Evolutionary conservation across 1,140 invertebrate genomes (phyloP).

Genomic region (Calliopsis andreniformis): DNA sequence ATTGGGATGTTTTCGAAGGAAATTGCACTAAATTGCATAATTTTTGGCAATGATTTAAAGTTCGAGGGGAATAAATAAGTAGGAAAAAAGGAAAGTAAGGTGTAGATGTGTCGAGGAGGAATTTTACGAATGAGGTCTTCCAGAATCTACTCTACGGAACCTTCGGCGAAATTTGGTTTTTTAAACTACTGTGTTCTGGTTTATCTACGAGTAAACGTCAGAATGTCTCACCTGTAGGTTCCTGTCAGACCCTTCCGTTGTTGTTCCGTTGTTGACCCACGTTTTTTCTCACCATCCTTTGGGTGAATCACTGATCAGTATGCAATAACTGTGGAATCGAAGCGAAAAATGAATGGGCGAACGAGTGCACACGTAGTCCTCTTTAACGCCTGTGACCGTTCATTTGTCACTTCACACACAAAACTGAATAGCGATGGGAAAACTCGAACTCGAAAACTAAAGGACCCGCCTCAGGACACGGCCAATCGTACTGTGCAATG

Average conservation of each 20-base stretch:
- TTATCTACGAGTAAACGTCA: background rate
- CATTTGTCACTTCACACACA: constrained; percentile 35
- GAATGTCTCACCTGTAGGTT: constrained; percentile 43
- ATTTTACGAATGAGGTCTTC: too few relatives aligned
- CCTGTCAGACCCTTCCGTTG: background rate
- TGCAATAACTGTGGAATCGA: background rate
- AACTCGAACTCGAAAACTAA: constrained; percentile 68
- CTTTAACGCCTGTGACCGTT: constrained; percentile 25
- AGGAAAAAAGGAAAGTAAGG: background rate
- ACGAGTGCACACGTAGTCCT: too few relatives aligned
- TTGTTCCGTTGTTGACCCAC: constrained; percentile 1
- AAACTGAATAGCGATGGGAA: constrained; percentile 25
- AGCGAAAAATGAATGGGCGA: background rate
- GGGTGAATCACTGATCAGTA: background rate
- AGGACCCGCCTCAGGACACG: constrained; percentile 76
- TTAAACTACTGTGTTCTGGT: background rate
- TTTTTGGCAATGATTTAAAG: background rate
- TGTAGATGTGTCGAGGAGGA: background rate
- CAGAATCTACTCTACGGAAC: too few relatives aligned
- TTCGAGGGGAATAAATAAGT: background rate
- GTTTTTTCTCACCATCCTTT: constrained; percentile 13
- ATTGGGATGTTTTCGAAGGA: too few relatives aligned
- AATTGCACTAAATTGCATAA: background rate
- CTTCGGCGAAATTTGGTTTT: background rate
- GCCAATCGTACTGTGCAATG: constrained; percentile 79